Percentiles rank a stretch among this genome's conserved stretches.
These are phyloP conservation scores for Drosophila melanosoma DNA, from an alignment of 2,888 invertebrate genomes.

Conservation along the genomic window DNA sequence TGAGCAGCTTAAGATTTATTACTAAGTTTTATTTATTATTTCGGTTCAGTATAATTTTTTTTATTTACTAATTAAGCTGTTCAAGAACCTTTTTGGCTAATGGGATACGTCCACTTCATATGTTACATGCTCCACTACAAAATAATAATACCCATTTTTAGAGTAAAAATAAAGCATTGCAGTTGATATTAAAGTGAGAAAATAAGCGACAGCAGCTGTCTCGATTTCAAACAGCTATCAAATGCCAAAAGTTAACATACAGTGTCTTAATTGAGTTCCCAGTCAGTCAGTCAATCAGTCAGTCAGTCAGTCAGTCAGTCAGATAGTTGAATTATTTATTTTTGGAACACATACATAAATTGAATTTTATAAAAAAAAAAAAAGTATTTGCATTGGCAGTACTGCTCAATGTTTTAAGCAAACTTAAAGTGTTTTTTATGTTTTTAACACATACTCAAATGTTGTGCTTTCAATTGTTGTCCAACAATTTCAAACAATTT, in stretches of 20 bases:
- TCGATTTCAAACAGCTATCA: slow-evolving; percentile 67
- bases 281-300: slow-evolving; percentile 29
- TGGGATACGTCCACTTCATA: no score
- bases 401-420: slow-evolving; percentile 41
- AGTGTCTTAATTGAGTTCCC: slow-evolving; percentile 27
- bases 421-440: slow-evolving; percentile 47
- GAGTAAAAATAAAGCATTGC: slow-evolving; percentile 38
- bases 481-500: neutral
- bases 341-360: slow-evolving; percentile 49
- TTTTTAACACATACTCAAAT: neutral
- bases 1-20: neutral
- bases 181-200: slow-evolving; percentile 71
- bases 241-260: slow-evolving; percentile 68
- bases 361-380: slow-evolving; percentile 76
- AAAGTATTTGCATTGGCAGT: slow-evolving; percentile 51
- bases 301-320: slow-evolving; percentile 19
- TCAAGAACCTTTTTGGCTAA: neutral
- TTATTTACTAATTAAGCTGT: neutral
- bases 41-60: neutral
- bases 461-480: neutral
- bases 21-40: neutral
- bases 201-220: slow-evolving; percentile 77
- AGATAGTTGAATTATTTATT: slow-evolving; percentile 18
- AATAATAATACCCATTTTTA: neutral
- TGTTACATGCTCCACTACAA: neutral